Conservation (phyloP, 2,113 vertebrate species). For the Lathamus discolor region DNA sequence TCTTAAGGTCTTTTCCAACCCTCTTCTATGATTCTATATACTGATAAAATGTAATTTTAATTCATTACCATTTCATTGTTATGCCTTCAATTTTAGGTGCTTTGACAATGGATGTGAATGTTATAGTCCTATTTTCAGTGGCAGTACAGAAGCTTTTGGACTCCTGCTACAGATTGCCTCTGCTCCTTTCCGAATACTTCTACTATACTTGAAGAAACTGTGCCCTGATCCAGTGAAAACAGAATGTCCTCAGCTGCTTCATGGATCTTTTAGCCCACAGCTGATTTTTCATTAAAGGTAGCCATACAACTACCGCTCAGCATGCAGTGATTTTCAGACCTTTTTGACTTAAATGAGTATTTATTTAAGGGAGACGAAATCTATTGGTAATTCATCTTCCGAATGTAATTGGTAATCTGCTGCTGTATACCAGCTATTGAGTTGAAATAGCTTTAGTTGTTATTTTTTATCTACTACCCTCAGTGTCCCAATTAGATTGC, state of each 20-base stretch:
- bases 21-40: not conserved
- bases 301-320: not conserved
- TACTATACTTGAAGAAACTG: not conserved
- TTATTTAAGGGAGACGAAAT: conserved; percentile 8
- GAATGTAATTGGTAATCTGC: conserved; percentile 37
- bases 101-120: not conserved
- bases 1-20: not conserved
- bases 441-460: not conserved
- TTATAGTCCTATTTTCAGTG: not conserved
- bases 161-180: not conserved
- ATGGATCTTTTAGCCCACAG: not conserved
- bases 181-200: not conserved
- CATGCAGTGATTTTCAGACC: conserved; percentile 7
- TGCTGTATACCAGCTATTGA: not conserved
- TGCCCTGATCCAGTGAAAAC: not conserved
- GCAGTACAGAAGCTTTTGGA: not conserved
- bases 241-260: not conserved
- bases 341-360: conserved; percentile 31
- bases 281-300: conserved; percentile 2
- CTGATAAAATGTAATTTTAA: not conserved
- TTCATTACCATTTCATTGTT: not conserved
- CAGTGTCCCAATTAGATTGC: conserved; percentile 23
- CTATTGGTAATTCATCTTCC: conserved; percentile 17
- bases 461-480: conserved; percentile 11
- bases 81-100: not conserved